Evolutionary conservation across 53 echinoderm and acorn worm species (phyloP), one percentile per base, ranked within the genome.

Genomic region (Henricia sp.): DNA sequence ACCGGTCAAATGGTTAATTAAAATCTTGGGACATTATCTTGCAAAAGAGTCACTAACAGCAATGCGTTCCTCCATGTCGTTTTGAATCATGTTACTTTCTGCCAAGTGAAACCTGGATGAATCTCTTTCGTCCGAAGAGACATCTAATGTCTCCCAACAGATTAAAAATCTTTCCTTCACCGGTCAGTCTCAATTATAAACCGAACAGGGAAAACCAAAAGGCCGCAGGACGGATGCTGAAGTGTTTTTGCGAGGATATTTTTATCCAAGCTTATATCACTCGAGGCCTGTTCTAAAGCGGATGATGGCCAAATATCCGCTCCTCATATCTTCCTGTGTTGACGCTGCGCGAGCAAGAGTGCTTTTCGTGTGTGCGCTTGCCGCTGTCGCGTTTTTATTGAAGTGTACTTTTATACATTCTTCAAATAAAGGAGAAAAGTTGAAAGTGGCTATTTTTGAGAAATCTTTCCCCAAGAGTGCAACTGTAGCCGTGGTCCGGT

Each of bases 171-270:
- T 42, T 34, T 68, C 37, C 68, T 21, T 38, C 42, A 32, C 57
- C 80, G 65, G 80, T 80, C 80, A 80, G 48, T 80, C 80, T 64
- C 65, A 39, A 80, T 80, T 80, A 80, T 80, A 80, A 80, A 48
- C 40, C 16, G 19, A 38, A 28, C 40, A 42, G 70, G 39, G 46
- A 60, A 37, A 26, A 73, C 34, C 52, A 33, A 37, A 54, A 73
- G n/a, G n/a, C n/a, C n/a, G n/a, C n/a, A 73, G 52, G 26, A 17
- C 43, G 50, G 80, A 46, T 19, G 40, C 40, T 63, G 80, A 57
- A 80, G 80, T 80, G 80, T 80, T 80, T 80, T 80, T 64, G 44
- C 46, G 64, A 64, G 23, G 80, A 63, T 80, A 80, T 80, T 80
- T 80, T 80, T 80, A 80, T 80, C 64, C 80, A 25, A n/a, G 24